phyloP scores from a whole-genome alignment of 2,797 vertebrate genomes.

The Pangasius macronema region DNA sequence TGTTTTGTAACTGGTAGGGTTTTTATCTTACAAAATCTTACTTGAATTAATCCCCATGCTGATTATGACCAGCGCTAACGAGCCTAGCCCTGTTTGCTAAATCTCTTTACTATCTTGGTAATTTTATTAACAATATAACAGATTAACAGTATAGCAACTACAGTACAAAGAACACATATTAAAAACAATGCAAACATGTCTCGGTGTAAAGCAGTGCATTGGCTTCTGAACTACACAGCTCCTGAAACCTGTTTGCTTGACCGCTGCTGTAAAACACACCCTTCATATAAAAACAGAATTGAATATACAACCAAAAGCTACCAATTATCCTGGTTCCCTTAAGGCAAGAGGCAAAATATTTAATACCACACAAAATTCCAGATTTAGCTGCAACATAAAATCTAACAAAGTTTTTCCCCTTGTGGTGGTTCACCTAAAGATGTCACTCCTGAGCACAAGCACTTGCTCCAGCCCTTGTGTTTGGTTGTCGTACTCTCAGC shows the following conservation, averaged over 20 bases:
- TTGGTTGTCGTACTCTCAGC: not conserved
- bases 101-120: not conserved
- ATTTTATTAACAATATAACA: not conserved
- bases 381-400: not conserved
- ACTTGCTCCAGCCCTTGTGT: not conserved
- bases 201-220: not conserved
- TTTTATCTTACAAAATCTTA: not conserved
- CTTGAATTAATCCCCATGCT: not conserved
- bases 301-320: not conserved
- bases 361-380: not conserved
- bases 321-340: not conserved
- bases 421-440: not conserved
- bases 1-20: not conserved
- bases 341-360: not conserved
- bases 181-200: not conserved
- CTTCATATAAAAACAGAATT: not conserved
- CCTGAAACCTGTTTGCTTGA: slow-evolving; percentile 3
- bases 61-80: not conserved
- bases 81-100: not conserved
- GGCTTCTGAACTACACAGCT: not conserved
- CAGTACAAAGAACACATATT: not conserved
- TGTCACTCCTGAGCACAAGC: not conserved
- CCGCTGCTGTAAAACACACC: not conserved
- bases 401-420: not conserved
- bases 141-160: not conserved